Percentiles rank a stretch among this genome's conserved stretches.
phyloP scores from a whole-genome alignment of 2,797 vertebrate genomes.

The Notoglanidium macrostoma region DNA sequence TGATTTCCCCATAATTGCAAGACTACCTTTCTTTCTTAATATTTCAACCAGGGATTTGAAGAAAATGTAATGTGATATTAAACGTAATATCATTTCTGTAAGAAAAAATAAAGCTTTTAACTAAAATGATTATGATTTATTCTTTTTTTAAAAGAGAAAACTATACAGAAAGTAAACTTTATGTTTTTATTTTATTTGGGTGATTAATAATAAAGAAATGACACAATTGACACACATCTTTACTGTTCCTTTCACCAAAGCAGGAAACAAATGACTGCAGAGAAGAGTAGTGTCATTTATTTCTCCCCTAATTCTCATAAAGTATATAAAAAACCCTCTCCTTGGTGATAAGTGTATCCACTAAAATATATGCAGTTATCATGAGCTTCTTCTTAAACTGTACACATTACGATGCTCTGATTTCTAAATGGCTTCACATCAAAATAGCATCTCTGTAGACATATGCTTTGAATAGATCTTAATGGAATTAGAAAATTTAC shows the following conservation, averaged over 20 bases:
- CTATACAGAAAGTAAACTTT: background rate
- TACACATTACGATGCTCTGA: constrained; percentile 24
- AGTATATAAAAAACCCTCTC: constrained; percentile 53
- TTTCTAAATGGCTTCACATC: constrained; percentile 32
- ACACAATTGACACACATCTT: constrained; percentile 49
- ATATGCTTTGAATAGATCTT: background rate
- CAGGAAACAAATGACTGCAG: constrained; percentile 52
- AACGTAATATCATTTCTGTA: constrained; percentile 9
- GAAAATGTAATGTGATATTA: constrained; percentile 49
- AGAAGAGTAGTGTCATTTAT: constrained; percentile 49
- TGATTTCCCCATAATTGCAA: constrained; percentile 85
- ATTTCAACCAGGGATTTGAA: constrained; percentile 72
- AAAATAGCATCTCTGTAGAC: constrained; percentile 29
- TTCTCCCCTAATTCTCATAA: constrained; percentile 56
- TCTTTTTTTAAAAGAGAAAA: constrained; percentile 26
- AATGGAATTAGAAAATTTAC: background rate
- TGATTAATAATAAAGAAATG: constrained; percentile 40
- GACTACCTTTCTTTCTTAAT: constrained; percentile 80
- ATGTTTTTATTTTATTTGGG: background rate
- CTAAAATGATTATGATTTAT: background rate
- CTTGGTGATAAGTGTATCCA: constrained; percentile 47
- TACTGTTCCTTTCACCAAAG: constrained; percentile 46
- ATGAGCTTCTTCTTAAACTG: constrained; percentile 35
- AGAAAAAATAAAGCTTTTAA: constrained; percentile 4
- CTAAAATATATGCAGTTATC: constrained; percentile 51